Evolutionary conservation across 2,888 invertebrate genomes (phyloP).

Genomic region (Diploptera punctata): DNA sequence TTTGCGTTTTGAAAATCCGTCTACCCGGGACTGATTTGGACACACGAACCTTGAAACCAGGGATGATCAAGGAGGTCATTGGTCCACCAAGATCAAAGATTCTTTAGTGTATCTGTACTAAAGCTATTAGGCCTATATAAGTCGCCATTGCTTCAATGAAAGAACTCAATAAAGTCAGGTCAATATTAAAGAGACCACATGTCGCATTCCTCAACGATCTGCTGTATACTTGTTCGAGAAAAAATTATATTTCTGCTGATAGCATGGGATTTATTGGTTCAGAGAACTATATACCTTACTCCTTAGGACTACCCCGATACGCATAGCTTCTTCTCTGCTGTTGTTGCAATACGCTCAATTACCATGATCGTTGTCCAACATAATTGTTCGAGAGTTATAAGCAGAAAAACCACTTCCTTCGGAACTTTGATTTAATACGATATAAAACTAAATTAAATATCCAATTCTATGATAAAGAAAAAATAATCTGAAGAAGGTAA

Average conservation of each 20-base stretch:
- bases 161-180: neutral
- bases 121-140: neutral
- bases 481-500: neutral
- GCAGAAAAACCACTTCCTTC: neutral
- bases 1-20: too few species aligned
- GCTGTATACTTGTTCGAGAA: neutral
- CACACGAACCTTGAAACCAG: too few species aligned
- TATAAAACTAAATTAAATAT: neutral
- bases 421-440: neutral
- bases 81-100: too few species aligned
- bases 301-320: neutral
- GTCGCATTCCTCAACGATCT: neutral
- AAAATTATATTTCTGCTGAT: neutral
- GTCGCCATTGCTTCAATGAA: neutral
- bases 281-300: neutral
- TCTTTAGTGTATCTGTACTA: neutral
- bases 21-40: too few species aligned
- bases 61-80: too few species aligned
- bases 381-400: too few species aligned
- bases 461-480: neutral
- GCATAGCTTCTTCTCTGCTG: neutral
- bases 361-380: too few species aligned
- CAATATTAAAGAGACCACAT: neutral
- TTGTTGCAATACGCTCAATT: too few species aligned
- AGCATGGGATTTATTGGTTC: neutral